A percentile compares a stretch with the other conserved stretches of the same genome.
These are phyloP conservation scores for Anoncus sp. DNA, from an alignment of 2,888 invertebrate genomes.

Conservation along the genomic window DNA sequence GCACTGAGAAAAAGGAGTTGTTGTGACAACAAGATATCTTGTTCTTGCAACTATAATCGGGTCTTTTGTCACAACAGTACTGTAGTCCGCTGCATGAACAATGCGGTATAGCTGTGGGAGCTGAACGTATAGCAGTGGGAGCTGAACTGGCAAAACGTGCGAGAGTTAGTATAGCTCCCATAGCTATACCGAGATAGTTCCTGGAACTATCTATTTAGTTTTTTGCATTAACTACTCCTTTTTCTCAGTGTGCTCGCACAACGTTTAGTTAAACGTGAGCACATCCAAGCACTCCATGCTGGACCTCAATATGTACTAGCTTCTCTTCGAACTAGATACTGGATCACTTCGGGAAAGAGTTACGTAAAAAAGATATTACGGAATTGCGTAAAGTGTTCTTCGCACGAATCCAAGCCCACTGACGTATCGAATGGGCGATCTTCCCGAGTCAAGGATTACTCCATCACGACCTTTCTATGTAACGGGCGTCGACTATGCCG, in stretches of 20 bases:
- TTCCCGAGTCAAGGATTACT: conserved; percentile 47
- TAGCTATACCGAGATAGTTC: no score
- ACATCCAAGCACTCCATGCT: conserved; percentile 28
- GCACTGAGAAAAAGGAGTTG: no score
- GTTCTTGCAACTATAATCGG: no score
- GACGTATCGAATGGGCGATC: conserved; percentile 32
- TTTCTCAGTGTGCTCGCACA: conserved; percentile 33
- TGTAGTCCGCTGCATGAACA: no score
- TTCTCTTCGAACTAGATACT: conserved; percentile 11
- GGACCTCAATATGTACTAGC: conserved; percentile 20
- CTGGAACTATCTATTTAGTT: no score
- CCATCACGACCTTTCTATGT: conserved; percentile 41
- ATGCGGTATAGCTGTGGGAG: no score
- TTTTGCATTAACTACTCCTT: no score
- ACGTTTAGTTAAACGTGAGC: conserved; percentile 27
- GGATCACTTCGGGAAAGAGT: conserved; percentile 6
- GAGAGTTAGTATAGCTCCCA: no score
- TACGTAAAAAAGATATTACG: conserved; percentile 21
- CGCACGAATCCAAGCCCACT: conserved; percentile 25
- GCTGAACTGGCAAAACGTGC: no score
- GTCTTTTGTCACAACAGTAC: no score
- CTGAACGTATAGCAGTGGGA: no score
- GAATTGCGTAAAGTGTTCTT: conserved; percentile 47
- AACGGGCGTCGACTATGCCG: conserved; percentile 52
- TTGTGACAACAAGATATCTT: no score